Conservation (phyloP, 2,888 invertebrate genomes). For the Pterostichus niger region DNA sequence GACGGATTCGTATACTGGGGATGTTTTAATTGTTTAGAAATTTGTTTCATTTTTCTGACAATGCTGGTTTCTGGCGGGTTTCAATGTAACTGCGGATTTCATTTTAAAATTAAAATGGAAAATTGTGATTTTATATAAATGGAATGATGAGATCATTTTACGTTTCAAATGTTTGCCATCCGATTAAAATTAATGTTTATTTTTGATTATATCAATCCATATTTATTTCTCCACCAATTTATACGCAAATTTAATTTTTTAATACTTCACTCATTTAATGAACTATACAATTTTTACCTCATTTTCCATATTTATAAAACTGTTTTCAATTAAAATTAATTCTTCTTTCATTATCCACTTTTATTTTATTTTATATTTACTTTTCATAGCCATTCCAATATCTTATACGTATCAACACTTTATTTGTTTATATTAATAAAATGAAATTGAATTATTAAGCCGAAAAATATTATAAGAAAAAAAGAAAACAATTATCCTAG, state of each 20-base stretch:
- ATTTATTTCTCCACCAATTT: constrained; percentile 39
- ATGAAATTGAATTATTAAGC: too few relatives aligned
- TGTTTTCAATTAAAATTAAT: constrained; percentile 40
- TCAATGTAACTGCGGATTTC: constrained; percentile 43
- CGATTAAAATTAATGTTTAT: constrained; percentile 51
- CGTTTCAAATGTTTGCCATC: constrained; percentile 26
- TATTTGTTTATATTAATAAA: too few relatives aligned
- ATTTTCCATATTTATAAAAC: constrained; percentile 26
- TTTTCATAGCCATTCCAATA: not conserved
- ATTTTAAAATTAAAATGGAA: constrained; percentile 55
- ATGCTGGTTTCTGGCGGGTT: constrained; percentile 25
- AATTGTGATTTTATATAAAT: constrained; percentile 54
- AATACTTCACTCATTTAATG: constrained; percentile 17
- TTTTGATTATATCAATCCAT: constrained; percentile 50
- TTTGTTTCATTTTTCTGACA: constrained; percentile 62
- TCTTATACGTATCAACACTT: not conserved
- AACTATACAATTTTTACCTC: constrained; percentile 16
- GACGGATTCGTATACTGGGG: constrained; percentile 43
- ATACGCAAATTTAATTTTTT: constrained; percentile 49
- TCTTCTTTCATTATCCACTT: constrained; percentile 1
- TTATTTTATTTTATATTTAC: constrained; percentile 2
- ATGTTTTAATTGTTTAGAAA: constrained; percentile 58
- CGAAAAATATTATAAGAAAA: too few relatives aligned
- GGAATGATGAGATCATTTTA: constrained; percentile 34
- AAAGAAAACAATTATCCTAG: too few relatives aligned